Evolutionary conservation across 2,797 vertebrate species (phyloP).

Genomic region (Triplophysa yarkandensis): DNA sequence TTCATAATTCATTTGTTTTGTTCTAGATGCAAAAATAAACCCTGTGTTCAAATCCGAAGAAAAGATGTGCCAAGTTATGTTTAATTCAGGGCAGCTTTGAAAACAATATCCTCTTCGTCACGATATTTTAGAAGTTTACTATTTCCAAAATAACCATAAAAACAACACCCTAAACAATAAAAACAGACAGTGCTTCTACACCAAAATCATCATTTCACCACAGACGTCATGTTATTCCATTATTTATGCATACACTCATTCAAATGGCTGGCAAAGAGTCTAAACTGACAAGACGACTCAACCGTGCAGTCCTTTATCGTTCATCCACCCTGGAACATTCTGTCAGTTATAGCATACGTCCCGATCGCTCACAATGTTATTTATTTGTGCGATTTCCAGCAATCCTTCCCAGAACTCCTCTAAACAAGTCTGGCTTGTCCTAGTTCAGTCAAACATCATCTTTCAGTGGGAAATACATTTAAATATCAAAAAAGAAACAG

Average conservation of each 20-base stretch:
- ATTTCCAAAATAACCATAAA: conserved; percentile 24
- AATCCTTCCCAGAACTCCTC: conserved; percentile 40
- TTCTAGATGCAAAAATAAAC: conserved; percentile 46
- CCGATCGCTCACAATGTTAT: conserved; percentile 34
- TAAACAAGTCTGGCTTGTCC: conserved; percentile 44
- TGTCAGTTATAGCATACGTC: conserved; percentile 27
- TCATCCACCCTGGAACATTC: conserved; percentile 32
- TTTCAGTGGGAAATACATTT: conserved; percentile 38
- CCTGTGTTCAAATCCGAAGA: conserved; percentile 22
- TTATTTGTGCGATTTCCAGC: conserved; percentile 44
- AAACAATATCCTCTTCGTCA: conserved; percentile 9
- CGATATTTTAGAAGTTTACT: not conserved
- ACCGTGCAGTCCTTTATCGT: conserved; percentile 19
- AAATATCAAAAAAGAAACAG: conserved; percentile 29
- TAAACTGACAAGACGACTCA: conserved; percentile 36
- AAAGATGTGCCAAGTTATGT: conserved; percentile 29
- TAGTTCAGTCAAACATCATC: conserved; percentile 53
- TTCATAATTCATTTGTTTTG: conserved; percentile 48
- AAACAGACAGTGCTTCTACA: not conserved
- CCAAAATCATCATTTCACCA: conserved; percentile 27
- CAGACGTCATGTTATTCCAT: conserved; percentile 34
- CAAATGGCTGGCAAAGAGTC: not conserved
- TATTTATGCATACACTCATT: conserved; percentile 29
- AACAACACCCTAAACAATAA: not conserved
- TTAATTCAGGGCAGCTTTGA: conserved; percentile 25